Conservation (phyloP, 1,140 invertebrate species). For the Oreohelix idahoensis region DNA sequence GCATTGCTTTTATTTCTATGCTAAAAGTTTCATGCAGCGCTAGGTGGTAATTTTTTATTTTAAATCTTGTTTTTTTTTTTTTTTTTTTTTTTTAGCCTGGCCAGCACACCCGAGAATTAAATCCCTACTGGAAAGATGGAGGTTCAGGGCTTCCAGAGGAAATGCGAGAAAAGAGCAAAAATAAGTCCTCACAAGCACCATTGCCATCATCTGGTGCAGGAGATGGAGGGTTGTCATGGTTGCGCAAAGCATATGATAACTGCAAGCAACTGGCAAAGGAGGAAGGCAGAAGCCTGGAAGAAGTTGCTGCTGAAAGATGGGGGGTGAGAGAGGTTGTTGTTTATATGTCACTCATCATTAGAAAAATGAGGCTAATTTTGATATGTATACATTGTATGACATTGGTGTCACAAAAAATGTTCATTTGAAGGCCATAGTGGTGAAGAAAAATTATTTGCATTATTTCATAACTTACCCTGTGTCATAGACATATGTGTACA, state of each 20-base stretch:
- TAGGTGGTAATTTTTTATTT: too few species aligned
- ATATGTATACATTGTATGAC: too few species aligned
- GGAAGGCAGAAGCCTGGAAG: conserved; percentile 76
- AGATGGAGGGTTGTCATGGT: conserved; percentile 74
- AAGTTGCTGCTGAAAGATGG: conserved; percentile 79
- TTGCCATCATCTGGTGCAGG: conserved; percentile 39
- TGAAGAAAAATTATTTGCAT: too few species aligned
- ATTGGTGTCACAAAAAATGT: too few species aligned
- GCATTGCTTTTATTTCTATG: too few species aligned
- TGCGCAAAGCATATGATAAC: conserved; percentile 76
- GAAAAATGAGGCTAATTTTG: too few species aligned
- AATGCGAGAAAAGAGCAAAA: conserved; percentile 35
- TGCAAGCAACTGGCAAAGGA: conserved; percentile 78
- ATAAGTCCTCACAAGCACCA: conserved; percentile 21
- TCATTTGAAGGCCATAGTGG: too few species aligned
- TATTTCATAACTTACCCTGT: too few species aligned
- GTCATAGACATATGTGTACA: too few species aligned
- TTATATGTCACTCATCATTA: too few species aligned
- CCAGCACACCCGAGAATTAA: conserved; percentile 84
- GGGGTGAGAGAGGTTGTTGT: too few species aligned
- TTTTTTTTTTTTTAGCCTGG: conserved; percentile 76
- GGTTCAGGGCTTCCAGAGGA: conserved; percentile 83
- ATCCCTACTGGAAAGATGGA: conserved; percentile 93
- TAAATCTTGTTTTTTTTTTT: not conserved
- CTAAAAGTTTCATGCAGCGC: too few species aligned